Evolutionary conservation across 2,888 invertebrate genomes (phyloP), one percentile per base, ranked within the genome.

Genomic region (Drosophila recens): DNA sequence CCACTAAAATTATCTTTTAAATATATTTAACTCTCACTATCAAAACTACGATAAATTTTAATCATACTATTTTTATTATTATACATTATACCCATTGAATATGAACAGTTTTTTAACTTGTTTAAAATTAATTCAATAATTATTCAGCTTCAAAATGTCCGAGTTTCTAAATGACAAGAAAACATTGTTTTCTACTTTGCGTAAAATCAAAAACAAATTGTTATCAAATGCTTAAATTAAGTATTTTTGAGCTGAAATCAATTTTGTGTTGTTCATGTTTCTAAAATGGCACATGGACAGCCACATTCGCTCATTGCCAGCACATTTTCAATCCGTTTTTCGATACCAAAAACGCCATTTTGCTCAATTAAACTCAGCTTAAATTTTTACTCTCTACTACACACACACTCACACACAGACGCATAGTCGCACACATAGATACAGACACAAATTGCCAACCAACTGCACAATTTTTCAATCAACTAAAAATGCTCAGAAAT

Each of bases 401-500:
- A 52, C 3, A 48, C 30, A 51, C 30, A 30, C n/a, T 23, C 15
- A 54, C 34, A 56, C 49, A 54, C 46, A 59, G 20, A 17, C 17
- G 17, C 53, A 62, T 8, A 54, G 8, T 52, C 13, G 30, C 30
- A 13, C 1, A 46, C 27, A 53, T 27, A 38, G 15, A 54, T 27
- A 57, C 49, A 59, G 34, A 63, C 27, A 64, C 48, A 33, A n/a
- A 85, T 79, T 82, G 82, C 82, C 82, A 82, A 56, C 80, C 80
- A 85, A 85, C 82, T 85, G 84, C 83, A 82, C 87, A 88, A 88
- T 88, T 88, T 85, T 85, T 88, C 84, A 85, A 85, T 85, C 87
- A 85, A 82, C 84, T 82, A 86, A 88, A 85, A 85, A 85, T 88
- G 83, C 74, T 88, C 83, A 80, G 88, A 86, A 58, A 83, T 70